Conservation (phyloP, 2,888 invertebrate species). For the Phoenoteleia sp. region DNA sequence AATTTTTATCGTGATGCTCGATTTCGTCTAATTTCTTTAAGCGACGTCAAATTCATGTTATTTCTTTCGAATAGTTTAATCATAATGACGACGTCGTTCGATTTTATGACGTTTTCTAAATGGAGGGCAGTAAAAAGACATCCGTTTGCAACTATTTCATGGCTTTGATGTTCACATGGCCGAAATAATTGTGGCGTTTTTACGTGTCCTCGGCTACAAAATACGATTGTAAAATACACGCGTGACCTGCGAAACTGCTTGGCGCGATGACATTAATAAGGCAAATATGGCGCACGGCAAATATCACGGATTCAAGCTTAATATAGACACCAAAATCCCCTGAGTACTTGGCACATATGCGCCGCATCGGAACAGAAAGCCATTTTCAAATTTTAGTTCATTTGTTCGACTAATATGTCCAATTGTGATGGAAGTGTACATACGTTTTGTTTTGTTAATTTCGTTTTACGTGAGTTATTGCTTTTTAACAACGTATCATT, state of each 20-base stretch:
- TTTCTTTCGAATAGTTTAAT: not conserved
- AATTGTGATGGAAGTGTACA: conserved; percentile 6
- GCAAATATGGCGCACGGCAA: conserved; percentile 40
- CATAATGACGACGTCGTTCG: not conserved
- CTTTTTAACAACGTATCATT: not conserved
- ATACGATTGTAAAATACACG: conserved; percentile 21
- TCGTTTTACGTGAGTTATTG: not conserved
- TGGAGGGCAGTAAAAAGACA: not conserved
- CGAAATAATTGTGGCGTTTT: conserved; percentile 18
- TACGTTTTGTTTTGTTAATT: not conserved
- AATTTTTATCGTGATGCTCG: conserved; percentile 24
- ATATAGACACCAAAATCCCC: conserved; percentile 52
- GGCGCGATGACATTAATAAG: conserved; percentile 46
- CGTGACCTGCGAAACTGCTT: conserved; percentile 32
- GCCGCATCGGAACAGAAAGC: conserved; percentile 75
- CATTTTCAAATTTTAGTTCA: conserved; percentile 76
- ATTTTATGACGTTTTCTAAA: not conserved
- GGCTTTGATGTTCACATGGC: not conserved
- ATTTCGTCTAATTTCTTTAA: conserved; percentile 7
- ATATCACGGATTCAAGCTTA: conserved; percentile 36
- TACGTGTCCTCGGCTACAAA: not conserved
- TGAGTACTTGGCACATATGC: conserved; percentile 28
- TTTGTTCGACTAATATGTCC: conserved; percentile 25
- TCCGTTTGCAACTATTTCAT: not conserved
- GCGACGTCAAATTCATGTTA: not conserved